Evolutionary conservation across 2,113 vertebrate genomes (phyloP).

Genomic region (Podilymbus podiceps): DNA sequence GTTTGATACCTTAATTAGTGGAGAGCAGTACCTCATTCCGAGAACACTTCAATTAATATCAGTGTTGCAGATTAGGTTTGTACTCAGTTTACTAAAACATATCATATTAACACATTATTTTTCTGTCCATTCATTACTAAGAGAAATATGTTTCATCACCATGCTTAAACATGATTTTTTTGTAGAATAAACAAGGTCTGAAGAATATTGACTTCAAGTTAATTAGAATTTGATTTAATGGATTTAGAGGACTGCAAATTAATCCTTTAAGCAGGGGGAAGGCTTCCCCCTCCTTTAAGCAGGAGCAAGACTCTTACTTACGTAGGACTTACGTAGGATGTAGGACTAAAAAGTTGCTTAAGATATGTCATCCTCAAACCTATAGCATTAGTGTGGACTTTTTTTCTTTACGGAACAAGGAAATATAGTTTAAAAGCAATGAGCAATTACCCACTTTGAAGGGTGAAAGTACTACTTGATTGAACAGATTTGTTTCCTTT

Average conservation of each 20-base stretch:
- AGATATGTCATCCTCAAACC: neutral
- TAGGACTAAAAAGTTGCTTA: neutral
- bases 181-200: constrained; percentile 25
- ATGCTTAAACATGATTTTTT: constrained; percentile 32
- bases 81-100: neutral
- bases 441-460: neutral
- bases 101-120: neutral
- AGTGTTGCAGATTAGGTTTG: neutral
- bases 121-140: neutral
- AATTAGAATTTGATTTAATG: constrained; percentile 49
- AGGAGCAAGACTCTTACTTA: neutral
- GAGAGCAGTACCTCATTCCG: neutral
- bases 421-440: neutral
- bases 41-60: neutral
- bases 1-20: neutral
- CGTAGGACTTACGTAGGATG: neutral
- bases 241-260: constrained; percentile 1
- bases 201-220: constrained; percentile 24
- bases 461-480: neutral
- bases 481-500: neutral
- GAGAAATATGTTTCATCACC: neutral
- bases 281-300: neutral
- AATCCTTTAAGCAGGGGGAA: neutral
- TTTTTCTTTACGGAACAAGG: neutral
- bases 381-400: neutral